Evolutionary conservation across 2,888 invertebrate genomes (phyloP), one percentile per base, ranked within the genome.

Genomic region (Noctua fimbriata): DNA sequence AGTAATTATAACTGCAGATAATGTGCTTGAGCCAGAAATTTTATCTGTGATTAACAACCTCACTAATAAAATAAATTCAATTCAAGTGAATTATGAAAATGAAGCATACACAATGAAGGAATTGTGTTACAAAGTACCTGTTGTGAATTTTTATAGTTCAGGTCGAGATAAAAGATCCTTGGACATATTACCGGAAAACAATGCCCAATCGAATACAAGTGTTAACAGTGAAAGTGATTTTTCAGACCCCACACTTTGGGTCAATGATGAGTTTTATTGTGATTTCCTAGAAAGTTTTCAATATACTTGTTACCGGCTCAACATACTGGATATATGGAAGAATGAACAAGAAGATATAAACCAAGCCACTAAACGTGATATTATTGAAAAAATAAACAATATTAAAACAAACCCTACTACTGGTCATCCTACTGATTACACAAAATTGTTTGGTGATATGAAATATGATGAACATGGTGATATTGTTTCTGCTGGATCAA

Each of bases 321-420:
- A 97, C 93, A 96, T 98, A 83, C 93, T 98, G 85, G 98, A 98
- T 92, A 93, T 98, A 85, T 98, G 98, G 98, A 96, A 97, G 67
- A 98, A 97, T 91, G 95, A 98, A 91, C 93, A 94, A 79, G 93
- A 95, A 55, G 87, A 94, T 82, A 97, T 98, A 76, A 92, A 92
- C 47, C 95, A 95, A 85, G 92, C 97, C 79, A 97, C 97, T 2
- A 97, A 97, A 89, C 93, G 97, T 77, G 97, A 98, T 80, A 98
- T 98, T 87, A 91, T 98, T 63, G 90, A 94, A 36, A 97, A 96
- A 90, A 91, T 98, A 49, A 98, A 98, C 92, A 94, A 94, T 78
- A 95, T 97, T 14, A 97, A 96, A 90, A 93, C 94, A 78, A 98
- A 98, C 92, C 97, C 98, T 1, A 95, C 97, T 5, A 97, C 98